A percentile compares a stretch with the other conserved stretches of the same genome.
These are phyloP conservation scores for Orchesellides sinensis DNA, from an alignment of 2,888 invertebrate species.

Conservation along the genomic window DNA sequence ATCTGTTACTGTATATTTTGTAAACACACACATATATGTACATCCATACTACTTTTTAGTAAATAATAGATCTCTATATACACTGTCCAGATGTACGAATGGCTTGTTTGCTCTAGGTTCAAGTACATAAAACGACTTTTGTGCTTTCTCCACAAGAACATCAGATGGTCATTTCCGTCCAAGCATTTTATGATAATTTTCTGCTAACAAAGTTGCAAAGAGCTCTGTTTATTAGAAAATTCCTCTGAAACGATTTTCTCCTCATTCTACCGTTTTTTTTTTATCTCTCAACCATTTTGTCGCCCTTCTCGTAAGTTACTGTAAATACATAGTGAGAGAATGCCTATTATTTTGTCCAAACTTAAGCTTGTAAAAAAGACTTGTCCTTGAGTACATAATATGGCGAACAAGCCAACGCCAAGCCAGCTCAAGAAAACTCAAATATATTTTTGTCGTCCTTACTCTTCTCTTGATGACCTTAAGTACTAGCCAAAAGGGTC, in stretches of 20 bases:
- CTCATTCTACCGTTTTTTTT: not conserved
- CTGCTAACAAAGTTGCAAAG: not conserved
- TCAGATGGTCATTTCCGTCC: constrained; percentile 22
- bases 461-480: no score
- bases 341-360: not conserved
- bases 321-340: no score
- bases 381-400: constrained; percentile 25
- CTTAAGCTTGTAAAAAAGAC: not conserved
- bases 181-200: constrained; percentile 28
- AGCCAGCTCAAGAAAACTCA: not conserved
- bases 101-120: no score
- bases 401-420: no score
- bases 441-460: not conserved
- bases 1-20: not conserved
- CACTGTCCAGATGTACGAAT: not conserved
- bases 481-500: not conserved
- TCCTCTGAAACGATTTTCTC: not conserved
- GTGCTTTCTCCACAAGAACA: not conserved
- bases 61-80: not conserved
- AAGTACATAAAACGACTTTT: not conserved
- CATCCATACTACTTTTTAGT: not conserved
- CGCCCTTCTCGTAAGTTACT: no score
- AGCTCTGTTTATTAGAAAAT: not conserved
- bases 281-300: not conserved
- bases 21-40: no score